Evolutionary conservation across 2,113 vertebrate genomes (phyloP), one percentile per base, ranked within the genome.

Genomic region (Orientallactaga bullata): DNA sequence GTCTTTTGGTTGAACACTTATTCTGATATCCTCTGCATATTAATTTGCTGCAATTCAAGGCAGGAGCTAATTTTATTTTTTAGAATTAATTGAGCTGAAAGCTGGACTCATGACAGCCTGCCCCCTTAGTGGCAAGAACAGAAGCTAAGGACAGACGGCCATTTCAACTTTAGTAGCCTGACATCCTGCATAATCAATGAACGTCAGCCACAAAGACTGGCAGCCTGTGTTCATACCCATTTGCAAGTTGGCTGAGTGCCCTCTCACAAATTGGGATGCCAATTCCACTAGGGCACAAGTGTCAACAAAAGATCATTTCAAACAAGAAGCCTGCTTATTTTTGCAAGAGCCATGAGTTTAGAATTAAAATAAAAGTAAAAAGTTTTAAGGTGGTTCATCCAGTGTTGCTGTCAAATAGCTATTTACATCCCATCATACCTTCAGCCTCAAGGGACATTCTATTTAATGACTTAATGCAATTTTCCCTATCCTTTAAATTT

Each of bases 51-150:
- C 68, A 96, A 93, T 90, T 88, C 92, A 71, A 68, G 83, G 26
- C 28, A 94, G 88, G 95, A 95, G 93, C 85, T 95, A 95, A 97
- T 97, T 97, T 96, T 96, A 89, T 83, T 96, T 97, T 96, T 72
- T 76, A 83, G 93, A 93, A 89, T 91, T 92, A 93, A 78, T 95
- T 96, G 92, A 97, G 96, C 85, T 82, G 61, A 51, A 72, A 80
- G 17, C 47, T 96, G 88, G 83, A 96, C 80, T 5, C 65, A 24
- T 77, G 60, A 77, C 96, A 84, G 7, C 17, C 32, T 77, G 35
- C 93, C 87, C 95, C 47, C 39, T 74, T 88, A 32, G 92, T 66
- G 32, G 94, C 69, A 88, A 72, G 82, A 90, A 90, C 85, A 97
- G 95, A 96, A 96, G 79, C 28, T 2, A 60, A 42, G 18, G 63